Evolutionary conservation across 2,113 vertebrate species (phyloP).

Genomic region (Pagrus major): DNA sequence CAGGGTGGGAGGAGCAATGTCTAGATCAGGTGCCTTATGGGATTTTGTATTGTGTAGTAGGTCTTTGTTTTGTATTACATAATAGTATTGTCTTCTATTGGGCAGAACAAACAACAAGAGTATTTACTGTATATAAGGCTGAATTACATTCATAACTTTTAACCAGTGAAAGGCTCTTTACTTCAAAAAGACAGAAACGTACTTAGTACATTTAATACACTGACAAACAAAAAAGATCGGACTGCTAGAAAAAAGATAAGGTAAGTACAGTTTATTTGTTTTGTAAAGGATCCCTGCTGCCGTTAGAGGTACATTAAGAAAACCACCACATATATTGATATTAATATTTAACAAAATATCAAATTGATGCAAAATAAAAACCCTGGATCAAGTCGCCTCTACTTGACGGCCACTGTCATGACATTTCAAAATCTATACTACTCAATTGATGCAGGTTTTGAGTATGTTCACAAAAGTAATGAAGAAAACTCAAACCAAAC

Average conservation of each 20-base stretch:
- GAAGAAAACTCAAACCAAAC: neutral
- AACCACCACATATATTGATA: neutral
- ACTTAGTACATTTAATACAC: neutral
- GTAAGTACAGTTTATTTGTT: neutral
- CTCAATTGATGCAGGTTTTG: neutral
- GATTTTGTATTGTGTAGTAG: slow-evolving; percentile 33
- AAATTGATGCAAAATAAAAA: neutral
- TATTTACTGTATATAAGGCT: neutral
- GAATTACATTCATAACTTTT: neutral
- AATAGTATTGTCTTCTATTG: slow-evolving; percentile 15
- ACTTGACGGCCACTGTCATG: neutral
- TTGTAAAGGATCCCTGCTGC: neutral
- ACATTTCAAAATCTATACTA: too few species aligned
- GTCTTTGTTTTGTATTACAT: slow-evolving; percentile 13
- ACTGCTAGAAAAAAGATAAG: neutral
- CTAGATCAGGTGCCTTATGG: neutral
- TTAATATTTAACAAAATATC: neutral
- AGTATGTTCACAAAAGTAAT: neutral
- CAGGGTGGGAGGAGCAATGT: slow-evolving; percentile 52
- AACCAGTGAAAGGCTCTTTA: slow-evolving; percentile 6
- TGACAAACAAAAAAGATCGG: neutral
- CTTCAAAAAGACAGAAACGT: neutral
- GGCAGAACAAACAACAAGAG: neutral
- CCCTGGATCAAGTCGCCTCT: neutral
- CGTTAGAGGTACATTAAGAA: neutral